Evolutionary conservation across 1,140 invertebrate genomes (phyloP), one percentile per base, ranked within the genome.

Genomic region (Sogatella furcifera): DNA sequence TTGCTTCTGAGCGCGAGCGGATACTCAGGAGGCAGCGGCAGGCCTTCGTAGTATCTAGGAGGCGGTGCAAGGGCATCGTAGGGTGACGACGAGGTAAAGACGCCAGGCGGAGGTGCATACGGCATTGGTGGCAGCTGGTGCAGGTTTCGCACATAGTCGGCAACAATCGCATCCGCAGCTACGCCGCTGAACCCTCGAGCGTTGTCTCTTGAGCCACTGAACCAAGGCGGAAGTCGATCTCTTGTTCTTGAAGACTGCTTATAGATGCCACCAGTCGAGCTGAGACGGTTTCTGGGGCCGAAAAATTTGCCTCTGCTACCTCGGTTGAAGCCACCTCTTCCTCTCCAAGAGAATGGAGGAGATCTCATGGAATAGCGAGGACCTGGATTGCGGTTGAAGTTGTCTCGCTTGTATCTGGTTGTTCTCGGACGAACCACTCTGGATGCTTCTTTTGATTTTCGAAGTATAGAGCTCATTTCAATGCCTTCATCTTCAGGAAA

Each of bases 401-500:
- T 55, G 68, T 73, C 66, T 67, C 73, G 41, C 62, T 55, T 53
- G 62, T 67, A 65, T 57, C 66, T 56, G 52, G 63, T 57, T 68
- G 59, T 57, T 42, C 65, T 31, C 52, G 66, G 65, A 22, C 67
- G 66, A 10, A 79, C 72, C 58, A 73, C 68, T 42, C 81, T 88
- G 1, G 86, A 83, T 24, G 88, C 82, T 72, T 92, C 89, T 75
- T 93, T 94, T 5, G 92, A 90, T 73, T 92, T 90, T 64, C 87
- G 80, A 59, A 96, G 77, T 64, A 97, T 91, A 42, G 90, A 86
- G 28, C 87, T 89, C 76, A 97, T 83, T 77, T 97, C 93, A 64
- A 95, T 89, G 68, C 86, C 86, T 67, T 95, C 88, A 75, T 98
- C 95, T 74, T 92, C 84, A 4, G 92, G 89, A 76, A 98, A 98